Evolutionary conservation across 23 tunicate species (phyloP).

Genomic region (Aplidium turbinatum): DNA sequence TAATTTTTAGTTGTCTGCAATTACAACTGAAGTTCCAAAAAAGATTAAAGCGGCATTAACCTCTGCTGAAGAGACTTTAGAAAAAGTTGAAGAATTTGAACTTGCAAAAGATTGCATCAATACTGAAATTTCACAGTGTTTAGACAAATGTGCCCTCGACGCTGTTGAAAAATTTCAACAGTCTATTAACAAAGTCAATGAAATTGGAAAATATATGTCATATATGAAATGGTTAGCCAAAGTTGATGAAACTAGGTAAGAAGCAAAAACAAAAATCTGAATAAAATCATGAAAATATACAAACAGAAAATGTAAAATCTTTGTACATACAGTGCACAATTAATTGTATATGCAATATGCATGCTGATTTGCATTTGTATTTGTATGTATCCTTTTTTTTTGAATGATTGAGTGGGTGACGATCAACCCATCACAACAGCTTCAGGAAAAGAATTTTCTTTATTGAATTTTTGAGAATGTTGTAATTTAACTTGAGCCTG

Average conservation of each 20-base stretch:
- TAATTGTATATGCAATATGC: too few relatives aligned
- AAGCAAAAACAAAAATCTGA: neutral
- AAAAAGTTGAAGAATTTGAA: constrained; percentile 47
- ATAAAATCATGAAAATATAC: neutral
- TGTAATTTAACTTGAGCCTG: too few relatives aligned
- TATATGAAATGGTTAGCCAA: constrained; percentile 63
- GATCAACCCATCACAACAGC: too few relatives aligned
- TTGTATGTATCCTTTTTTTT: neutral
- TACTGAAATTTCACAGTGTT: constrained; percentile 12
- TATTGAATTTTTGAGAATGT: too few relatives aligned
- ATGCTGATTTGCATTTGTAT: too few relatives aligned
- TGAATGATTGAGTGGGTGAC: too few relatives aligned
- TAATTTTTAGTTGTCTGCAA: constrained; percentile 47
- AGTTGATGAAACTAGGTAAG: constrained; percentile 65
- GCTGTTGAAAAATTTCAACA: constrained; percentile 37
- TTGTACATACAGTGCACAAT: too few relatives aligned
- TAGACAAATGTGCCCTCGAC: constrained; percentile 37
- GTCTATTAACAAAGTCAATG: constrained; percentile 41
- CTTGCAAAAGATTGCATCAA: constrained; percentile 21
- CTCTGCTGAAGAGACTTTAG: constrained; percentile 36
- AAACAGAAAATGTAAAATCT: too few relatives aligned
- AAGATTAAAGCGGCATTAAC: constrained; percentile 59
- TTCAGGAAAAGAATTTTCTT: too few relatives aligned
- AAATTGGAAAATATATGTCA: constrained; percentile 48
- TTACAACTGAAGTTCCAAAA: constrained; percentile 58